A percentile compares a stretch with the other conserved stretches of the same genome.
These are phyloP conservation scores for Lophotis ruficrista DNA, from an alignment of 2,113 vertebrate genomes.

Conservation along the genomic window DNA sequence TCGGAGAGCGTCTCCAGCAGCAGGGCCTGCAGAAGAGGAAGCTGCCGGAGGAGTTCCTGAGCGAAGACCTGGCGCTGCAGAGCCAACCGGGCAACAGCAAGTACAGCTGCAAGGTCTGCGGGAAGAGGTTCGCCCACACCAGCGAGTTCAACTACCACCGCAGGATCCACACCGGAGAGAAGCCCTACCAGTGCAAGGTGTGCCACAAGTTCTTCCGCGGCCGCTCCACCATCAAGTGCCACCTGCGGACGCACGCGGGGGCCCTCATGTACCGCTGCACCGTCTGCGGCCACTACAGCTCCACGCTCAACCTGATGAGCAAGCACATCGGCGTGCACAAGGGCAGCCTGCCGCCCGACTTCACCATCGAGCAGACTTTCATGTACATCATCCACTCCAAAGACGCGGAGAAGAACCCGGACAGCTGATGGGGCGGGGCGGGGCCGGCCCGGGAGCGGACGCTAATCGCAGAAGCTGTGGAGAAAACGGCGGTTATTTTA, in stretches of 20 bases:
- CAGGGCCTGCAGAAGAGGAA: conserved; percentile 75
- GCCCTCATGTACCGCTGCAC: conserved; percentile 99
- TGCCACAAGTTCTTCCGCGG: conserved; percentile 97
- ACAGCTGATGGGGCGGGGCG: conserved; percentile 80
- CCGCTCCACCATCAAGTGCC: conserved; percentile 98
- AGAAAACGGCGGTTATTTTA: not conserved
- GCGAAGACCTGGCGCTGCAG: conserved; percentile 66
- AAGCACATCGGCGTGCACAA: conserved; percentile 95
- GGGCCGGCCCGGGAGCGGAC: not conserved
- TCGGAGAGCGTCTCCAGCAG: conserved; percentile 51
- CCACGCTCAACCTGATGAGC: conserved; percentile 96
- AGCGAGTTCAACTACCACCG: conserved; percentile 98
- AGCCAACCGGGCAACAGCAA: conserved; percentile 82
- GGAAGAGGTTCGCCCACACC: conserved; percentile 94
- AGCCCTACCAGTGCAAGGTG: conserved; percentile 98
- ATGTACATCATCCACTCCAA: conserved; percentile 99
- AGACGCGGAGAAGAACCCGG: conserved; percentile 84
- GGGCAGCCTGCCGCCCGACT: conserved; percentile 91
- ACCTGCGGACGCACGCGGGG: conserved; percentile 96
- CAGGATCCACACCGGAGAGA: conserved; percentile 95
- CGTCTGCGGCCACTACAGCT: conserved; percentile 93
- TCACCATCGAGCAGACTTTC: conserved; percentile 98
- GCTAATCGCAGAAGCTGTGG: not conserved
- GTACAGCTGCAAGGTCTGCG: conserved; percentile 94
- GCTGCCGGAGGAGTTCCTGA: conserved; percentile 68